Evolutionary conservation across 2,888 invertebrate genomes (phyloP).

Genomic region (Tachina grossa): DNA sequence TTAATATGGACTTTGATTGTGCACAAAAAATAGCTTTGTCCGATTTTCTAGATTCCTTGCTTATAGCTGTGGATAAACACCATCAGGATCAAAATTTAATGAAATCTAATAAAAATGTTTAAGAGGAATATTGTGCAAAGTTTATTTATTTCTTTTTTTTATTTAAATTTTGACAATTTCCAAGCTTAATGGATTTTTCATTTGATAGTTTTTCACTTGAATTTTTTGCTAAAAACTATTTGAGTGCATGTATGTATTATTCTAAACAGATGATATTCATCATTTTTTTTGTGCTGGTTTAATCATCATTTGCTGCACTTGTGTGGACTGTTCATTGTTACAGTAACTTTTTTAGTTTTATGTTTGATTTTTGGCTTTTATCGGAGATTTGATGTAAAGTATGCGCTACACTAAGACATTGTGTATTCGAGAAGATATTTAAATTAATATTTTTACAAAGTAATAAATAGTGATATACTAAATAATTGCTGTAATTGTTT

Average conservation of each 20-base stretch:
- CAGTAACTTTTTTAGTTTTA: slow-evolving; percentile 39
- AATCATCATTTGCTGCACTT: slow-evolving; percentile 53
- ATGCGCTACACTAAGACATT: slow-evolving; percentile 2
- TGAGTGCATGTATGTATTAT: not conserved
- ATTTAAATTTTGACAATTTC: slow-evolving; percentile 4
- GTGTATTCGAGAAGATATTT: not conserved
- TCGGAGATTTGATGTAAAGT: not conserved
- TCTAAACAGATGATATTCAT: slow-evolving; percentile 57
- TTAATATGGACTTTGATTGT: slow-evolving; percentile 73
- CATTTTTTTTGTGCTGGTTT: slow-evolving; percentile 44
- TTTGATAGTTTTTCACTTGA: slow-evolving; percentile 10
- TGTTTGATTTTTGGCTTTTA: slow-evolving; percentile 26
- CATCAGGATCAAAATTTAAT: slow-evolving; percentile 74
- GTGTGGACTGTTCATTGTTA: slow-evolving; percentile 61
- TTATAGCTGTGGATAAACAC: slow-evolving; percentile 76
- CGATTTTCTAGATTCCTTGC: slow-evolving; percentile 77
- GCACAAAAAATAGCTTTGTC: slow-evolving; percentile 73
- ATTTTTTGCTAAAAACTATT: slow-evolving; percentile 18
- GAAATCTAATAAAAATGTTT: slow-evolving; percentile 70
- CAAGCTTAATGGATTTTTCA: slow-evolving; percentile 12
- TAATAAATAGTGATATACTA: too few relatives aligned
- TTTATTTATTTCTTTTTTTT: slow-evolving; percentile 4
- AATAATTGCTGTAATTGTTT: too few relatives aligned
- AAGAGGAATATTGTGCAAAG: not conserved
- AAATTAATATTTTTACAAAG: too few relatives aligned